Conservation (phyloP, 2,888 invertebrate genomes). For the Tetragonisca angustula region DNA sequence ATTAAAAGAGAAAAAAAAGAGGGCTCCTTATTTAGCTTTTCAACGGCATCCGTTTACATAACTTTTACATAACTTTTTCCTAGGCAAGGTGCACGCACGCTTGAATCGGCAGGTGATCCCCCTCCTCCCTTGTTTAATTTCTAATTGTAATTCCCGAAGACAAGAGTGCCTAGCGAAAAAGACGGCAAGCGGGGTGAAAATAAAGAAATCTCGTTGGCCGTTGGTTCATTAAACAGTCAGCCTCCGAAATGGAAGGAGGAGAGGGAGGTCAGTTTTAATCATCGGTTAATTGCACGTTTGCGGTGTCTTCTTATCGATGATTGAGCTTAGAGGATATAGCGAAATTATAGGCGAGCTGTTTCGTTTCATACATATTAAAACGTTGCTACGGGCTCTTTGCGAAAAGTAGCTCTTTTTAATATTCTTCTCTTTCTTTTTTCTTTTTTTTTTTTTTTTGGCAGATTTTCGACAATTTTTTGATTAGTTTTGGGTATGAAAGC, state of each 20-base stretch:
- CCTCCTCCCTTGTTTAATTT: conserved; percentile 23
- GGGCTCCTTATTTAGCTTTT: too few relatives aligned
- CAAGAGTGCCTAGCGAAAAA: conserved; percentile 18
- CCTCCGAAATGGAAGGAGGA: neutral
- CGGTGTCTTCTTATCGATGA: conserved; percentile 10
- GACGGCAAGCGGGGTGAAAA: neutral
- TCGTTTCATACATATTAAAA: too few relatives aligned
- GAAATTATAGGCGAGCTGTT: conserved; percentile 4
- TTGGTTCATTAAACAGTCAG: conserved; percentile 17
- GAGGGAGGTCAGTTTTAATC: conserved; percentile 6
- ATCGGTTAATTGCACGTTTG: conserved; percentile 25
- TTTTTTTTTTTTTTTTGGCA: neutral
- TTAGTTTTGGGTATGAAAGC: neutral
- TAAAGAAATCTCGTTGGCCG: neutral
- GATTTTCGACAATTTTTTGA: neutral
- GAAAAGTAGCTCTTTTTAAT: neutral
- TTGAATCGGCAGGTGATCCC: conserved; percentile 51
- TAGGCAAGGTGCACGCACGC: conserved; percentile 47
- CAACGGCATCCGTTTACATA: too few relatives aligned
- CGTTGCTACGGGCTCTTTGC: too few relatives aligned
- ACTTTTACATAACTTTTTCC: conserved; percentile 16
- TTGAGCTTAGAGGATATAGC: neutral
- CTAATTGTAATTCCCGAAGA: conserved; percentile 40
- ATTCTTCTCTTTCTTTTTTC: neutral
- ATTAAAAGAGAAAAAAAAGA: too few relatives aligned